These are phyloP conservation scores for Eupithecia subumbrata DNA, from an alignment of 2,888 invertebrate species.

Conservation along the genomic window DNA sequence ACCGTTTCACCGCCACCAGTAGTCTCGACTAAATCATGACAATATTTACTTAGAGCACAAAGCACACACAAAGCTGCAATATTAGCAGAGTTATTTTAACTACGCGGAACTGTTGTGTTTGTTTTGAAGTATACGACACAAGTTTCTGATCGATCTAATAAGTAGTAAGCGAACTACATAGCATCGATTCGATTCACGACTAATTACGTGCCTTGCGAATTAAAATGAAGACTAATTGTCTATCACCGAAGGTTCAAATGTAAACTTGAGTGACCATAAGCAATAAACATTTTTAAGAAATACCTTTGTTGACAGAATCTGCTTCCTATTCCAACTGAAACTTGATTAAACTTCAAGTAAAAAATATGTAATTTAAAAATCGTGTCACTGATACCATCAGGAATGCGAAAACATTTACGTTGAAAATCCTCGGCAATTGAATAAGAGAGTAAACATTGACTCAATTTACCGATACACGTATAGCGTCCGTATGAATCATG, in stretches of 20 bases:
- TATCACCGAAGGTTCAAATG: neutral
- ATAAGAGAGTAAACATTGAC: constrained; percentile 58
- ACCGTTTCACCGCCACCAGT: constrained; percentile 62
- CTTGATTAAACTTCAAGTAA: neutral
- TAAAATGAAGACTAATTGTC: too few species aligned
- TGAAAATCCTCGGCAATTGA: constrained; percentile 54
- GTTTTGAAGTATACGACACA: neutral
- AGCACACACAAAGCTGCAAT: constrained; percentile 56
- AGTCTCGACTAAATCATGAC: constrained; percentile 67
- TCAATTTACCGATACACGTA: constrained; percentile 52
- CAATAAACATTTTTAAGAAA: neutral
- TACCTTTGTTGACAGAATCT: neutral
- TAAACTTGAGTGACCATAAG: neutral
- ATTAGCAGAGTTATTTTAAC: constrained; percentile 51
- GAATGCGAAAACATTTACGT: constrained; percentile 38
- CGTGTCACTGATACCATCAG: neutral
- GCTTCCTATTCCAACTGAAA: too few species aligned
- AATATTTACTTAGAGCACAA: constrained; percentile 68
- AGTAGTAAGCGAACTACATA: neutral
- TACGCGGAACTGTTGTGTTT: constrained; percentile 12
- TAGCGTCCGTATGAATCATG: constrained; percentile 56
- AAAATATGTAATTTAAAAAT: neutral
- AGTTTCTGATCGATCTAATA: neutral
- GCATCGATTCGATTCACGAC: neutral
- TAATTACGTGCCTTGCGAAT: neutral